Base-by-base conservation (phyloP, 2,888 invertebrate genomes). In the Merodon equestris region DNA sequence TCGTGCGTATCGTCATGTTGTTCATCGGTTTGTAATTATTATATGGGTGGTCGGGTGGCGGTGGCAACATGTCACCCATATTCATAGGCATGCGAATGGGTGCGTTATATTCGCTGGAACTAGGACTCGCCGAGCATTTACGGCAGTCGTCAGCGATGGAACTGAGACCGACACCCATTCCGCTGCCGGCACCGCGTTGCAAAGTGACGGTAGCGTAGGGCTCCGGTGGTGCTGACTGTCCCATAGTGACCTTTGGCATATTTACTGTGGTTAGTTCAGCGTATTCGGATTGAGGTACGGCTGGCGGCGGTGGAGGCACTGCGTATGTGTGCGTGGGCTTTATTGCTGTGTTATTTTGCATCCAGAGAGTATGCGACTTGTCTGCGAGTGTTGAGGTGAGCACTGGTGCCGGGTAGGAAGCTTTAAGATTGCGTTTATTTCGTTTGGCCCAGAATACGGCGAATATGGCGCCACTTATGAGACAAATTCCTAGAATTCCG, bases 51-150 rank as follows among this genome's bases (percentile, higher is more conserved):
- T 92, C 92, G 18, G 83, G 84, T 42, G 84, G 84, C 83, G 92
- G 92, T 74, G 92, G 92, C 83, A 92, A 86, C 91, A 92, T 91
- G 88, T 92, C 92, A 88, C 92, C 92, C 89, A 92, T 91, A 89
- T 92, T 92, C 86, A 91, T 90, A 89, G 91, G 91, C 84, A 89
- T 89, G 84, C 83, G 76, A 12, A 83, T 70, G 14, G 84, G 83
- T n/a, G 83, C 83, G 58, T 84, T 91, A 79, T 91, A 91, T 76
- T 91, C 91, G 77, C 90, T 91, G 0, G 91, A 91, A 14, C 90
- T 90, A 18, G 91, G 91, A 83, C 91, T 91, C 1, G 90, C 89
- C 27, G 91, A 90, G 81, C 83, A 83, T 85, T 91, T 91, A 81
- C 90, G 87, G 82, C 91, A 91, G 90, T 91, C 91, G 85, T 91